These are phyloP conservation scores for Gryllus bimaculatus DNA, from an alignment of 1,140 invertebrate genomes.

Conservation along the genomic window DNA sequence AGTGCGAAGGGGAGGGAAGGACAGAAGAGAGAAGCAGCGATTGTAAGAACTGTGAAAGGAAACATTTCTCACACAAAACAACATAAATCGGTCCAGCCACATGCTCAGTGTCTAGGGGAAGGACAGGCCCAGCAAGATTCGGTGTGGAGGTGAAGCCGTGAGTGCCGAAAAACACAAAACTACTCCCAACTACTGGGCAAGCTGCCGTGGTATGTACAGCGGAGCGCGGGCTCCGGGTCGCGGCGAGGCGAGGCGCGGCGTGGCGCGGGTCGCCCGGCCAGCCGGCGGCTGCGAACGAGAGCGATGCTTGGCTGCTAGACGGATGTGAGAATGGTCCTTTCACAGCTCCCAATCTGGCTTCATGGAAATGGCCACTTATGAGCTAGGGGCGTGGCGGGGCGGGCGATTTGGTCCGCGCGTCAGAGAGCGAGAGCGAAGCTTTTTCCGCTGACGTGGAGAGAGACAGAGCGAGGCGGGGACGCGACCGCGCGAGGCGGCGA, in stretches of 20 bases:
- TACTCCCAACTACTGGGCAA: slow-evolving; percentile 25
- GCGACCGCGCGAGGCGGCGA: neutral
- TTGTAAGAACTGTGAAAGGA: slow-evolving; percentile 65
- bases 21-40: slow-evolving; percentile 51
- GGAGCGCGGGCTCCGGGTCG: too few relatives aligned
- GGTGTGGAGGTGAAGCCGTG: slow-evolving; percentile 18
- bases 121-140: slow-evolving; percentile 22
- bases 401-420: neutral
- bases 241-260: too few relatives aligned
- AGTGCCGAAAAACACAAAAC: slow-evolving; percentile 12
- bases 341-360: slow-evolving; percentile 50
- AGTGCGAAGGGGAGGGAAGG: slow-evolving; percentile 26
- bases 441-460: neutral
- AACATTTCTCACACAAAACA: slow-evolving; percentile 57
- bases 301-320: slow-evolving; percentile 8
- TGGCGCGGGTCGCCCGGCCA: slow-evolving; percentile 18
- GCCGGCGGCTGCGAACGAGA: slow-evolving; percentile 31
- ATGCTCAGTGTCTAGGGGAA: slow-evolving; percentile 17
- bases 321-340: slow-evolving; percentile 55
- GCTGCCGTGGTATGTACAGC: slow-evolving; percentile 30
- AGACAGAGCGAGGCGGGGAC: neutral
- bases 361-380: slow-evolving; percentile 26
- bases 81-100: slow-evolving; percentile 23
- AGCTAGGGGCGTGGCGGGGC: neutral
- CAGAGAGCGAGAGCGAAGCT: neutral